Evolutionary conservation across 2,113 vertebrate species (phyloP).

Genomic region (Galbula dea): DNA sequence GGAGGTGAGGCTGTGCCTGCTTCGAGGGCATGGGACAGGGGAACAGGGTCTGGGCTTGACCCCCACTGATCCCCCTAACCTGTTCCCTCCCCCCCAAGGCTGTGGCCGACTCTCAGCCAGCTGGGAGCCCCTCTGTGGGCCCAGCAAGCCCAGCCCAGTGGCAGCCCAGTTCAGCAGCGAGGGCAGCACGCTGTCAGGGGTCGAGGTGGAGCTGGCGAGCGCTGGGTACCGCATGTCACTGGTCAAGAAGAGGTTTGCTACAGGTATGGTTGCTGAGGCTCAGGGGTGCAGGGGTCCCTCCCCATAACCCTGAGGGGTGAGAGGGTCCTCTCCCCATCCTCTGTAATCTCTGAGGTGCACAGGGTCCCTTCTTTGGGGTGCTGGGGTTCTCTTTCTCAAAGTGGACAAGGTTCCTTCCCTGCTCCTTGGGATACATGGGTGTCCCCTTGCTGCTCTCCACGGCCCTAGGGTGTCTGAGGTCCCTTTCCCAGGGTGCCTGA

Average conservation of each 20-base stretch:
- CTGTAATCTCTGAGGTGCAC: neutral
- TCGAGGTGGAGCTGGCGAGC: slow-evolving; percentile 88
- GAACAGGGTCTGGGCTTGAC: neutral
- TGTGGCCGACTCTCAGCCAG: slow-evolving; percentile 84
- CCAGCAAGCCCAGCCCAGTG: slow-evolving; percentile 84
- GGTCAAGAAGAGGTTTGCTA: slow-evolving; percentile 93
- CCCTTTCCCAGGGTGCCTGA: neutral
- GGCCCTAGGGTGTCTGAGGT: neutral
- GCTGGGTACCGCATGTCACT: slow-evolving; percentile 91
- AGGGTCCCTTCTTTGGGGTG: neutral
- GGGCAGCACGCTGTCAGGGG: slow-evolving; percentile 85
- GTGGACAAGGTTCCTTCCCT: neutral
- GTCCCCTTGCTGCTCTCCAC: neutral
- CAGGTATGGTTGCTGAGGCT: slow-evolving; percentile 72
- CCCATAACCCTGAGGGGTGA: too few species aligned
- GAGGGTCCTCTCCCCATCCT: neutral
- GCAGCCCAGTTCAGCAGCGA: slow-evolving; percentile 92
- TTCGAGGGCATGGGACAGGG: neutral
- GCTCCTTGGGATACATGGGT: rapidly evolving
- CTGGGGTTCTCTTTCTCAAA: too few species aligned
- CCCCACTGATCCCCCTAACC: too few species aligned
- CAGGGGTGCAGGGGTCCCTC: neutral
- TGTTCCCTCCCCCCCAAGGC: too few species aligned
- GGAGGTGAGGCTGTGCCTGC: slow-evolving; percentile 75
- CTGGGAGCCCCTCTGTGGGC: slow-evolving; percentile 86